Percentiles rank a stretch among this genome's conserved stretches.
Evolutionary conservation across 1,140 invertebrate species (phyloP).

Genomic region (Drepana arcuata): DNA sequence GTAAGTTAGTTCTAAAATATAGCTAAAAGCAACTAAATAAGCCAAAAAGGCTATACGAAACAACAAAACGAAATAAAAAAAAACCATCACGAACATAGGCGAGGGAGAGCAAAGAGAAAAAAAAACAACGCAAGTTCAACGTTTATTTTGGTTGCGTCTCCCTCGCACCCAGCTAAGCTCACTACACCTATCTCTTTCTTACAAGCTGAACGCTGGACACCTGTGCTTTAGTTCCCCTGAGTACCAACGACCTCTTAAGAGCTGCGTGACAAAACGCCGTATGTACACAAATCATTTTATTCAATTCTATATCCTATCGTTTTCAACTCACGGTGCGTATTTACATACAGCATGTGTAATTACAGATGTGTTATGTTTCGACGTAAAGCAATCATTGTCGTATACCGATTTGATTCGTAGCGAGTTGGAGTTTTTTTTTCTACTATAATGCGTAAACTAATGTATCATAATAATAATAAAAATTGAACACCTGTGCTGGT

Average conservation of each 20-base stretch:
- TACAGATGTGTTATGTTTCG: slow-evolving; percentile 55
- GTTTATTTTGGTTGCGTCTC: slow-evolving; percentile 67
- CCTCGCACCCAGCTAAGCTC: slow-evolving; percentile 20
- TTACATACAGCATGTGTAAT: slow-evolving; percentile 20
- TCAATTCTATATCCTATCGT: slow-evolving; percentile 19
- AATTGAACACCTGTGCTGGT: slow-evolving; percentile 59
- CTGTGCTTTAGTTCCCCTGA: slow-evolving; percentile 70
- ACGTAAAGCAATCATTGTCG: slow-evolving; percentile 66
- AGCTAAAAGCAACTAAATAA: slow-evolving; percentile 66
- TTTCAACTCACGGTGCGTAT: slow-evolving; percentile 11
- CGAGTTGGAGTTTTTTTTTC: slow-evolving; percentile 50
- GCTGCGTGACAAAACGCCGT: slow-evolving; percentile 28
- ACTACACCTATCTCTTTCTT: slow-evolving; percentile 33
- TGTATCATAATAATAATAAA: slow-evolving; percentile 66
- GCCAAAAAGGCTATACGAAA: slow-evolving; percentile 50
- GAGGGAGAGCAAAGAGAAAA: slow-evolving; percentile 67
- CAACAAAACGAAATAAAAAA: slow-evolving; percentile 62
- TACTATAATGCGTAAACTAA: slow-evolving; percentile 56
- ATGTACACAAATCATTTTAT: slow-evolving; percentile 14
- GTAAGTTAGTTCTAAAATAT: slow-evolving; percentile 52
- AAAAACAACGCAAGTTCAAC: slow-evolving; percentile 66
- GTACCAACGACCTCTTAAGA: slow-evolving; percentile 66
- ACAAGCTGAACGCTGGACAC: slow-evolving; percentile 64
- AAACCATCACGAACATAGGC: slow-evolving; percentile 70
- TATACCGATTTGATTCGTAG: slow-evolving; percentile 67